Evolutionary conservation across 2,797 vertebrate species (phyloP), one percentile per base, ranked within the genome.

Genomic region (Denticeps clupeoides): DNA sequence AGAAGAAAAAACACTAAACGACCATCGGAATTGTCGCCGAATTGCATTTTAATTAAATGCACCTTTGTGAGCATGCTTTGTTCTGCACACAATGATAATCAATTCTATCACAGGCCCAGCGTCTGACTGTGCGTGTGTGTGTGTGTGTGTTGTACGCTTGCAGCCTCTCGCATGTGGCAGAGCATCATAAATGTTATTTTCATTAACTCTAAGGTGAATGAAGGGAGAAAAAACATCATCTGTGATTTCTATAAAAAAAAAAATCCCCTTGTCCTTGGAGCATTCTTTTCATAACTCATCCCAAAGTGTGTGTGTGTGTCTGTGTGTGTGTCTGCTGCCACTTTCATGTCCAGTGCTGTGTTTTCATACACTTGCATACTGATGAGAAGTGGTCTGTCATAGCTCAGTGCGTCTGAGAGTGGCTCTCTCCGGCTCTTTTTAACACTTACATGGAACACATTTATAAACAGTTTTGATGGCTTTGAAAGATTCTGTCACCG

Each of bases 361-460:
- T 65, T 68, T 62, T 67, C 43, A 49, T 64, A 61, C 48, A 59
- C 60, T 64, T 51, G 58, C 56, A 67, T 63, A 56, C 63, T 67
- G 64, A 72, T 68, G 67, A 62, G 64, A 38, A 55, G 58, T 58
- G 55, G 57, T 50, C 60, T 67, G 65, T 65, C 62, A 63, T 55
- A 48, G 60, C 58, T 61, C 42, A 24, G 44, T 54, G 56, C 57
- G 46, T 62, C 58, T 61, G 54, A 41, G 38, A 59, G 59, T 63
- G 41, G 38, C 41, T 64, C 59, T 60, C 47, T 55, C 58, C 31
- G 33, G 37, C 61, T 55, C 37, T 46, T 52, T 62, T 62, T 65
- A 62, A 66, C 59, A 55, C 60, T 49, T 46, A 43, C 48, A 48
- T 43, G 55, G 46, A 61, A 60, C 58, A 59, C 59, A 58, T 58